phyloP scores from a whole-genome alignment of 1,140 invertebrate genomes.

The Polyergus mexicanus region DNA sequence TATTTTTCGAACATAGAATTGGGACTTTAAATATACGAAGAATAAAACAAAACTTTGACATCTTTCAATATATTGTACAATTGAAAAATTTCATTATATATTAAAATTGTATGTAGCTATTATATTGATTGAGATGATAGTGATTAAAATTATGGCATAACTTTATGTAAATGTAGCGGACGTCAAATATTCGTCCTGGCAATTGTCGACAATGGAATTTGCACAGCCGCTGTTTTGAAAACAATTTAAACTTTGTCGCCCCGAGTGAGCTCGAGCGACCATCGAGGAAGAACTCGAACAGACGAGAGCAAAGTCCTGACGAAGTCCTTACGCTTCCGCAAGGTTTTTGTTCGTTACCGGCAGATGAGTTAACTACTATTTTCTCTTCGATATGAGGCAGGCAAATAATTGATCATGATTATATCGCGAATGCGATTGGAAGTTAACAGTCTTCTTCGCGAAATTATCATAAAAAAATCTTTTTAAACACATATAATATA shows the following conservation, averaged over 20 bases:
- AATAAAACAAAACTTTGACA: too few relatives aligned
- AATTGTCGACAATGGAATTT: slow-evolving; percentile 40
- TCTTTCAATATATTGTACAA: neutral
- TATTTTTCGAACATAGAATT: neutral
- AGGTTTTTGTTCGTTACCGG: slow-evolving; percentile 15
- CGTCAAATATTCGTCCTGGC: slow-evolving; percentile 41
- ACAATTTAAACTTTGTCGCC: slow-evolving; percentile 75
- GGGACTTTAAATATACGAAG: too few relatives aligned
- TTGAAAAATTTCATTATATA: neutral
- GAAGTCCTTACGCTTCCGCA: slow-evolving; percentile 23
- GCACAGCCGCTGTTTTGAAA: slow-evolving; percentile 68
- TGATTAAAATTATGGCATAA: slow-evolving; percentile 26
- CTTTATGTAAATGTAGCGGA: slow-evolving; percentile 3
- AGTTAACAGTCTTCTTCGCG: neutral
- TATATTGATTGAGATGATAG: neutral
- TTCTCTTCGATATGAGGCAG: neutral
- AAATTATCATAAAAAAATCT: slow-evolving; percentile 9
- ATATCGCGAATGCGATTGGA: neutral
- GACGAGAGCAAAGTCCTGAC: slow-evolving; percentile 15
- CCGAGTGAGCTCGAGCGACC: slow-evolving; percentile 22
- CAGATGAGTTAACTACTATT: neutral
- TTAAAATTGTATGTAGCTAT: neutral
- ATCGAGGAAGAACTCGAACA: slow-evolving; percentile 36
- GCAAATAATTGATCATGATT: neutral
- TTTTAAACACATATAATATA: neutral